phyloP scores from a whole-genome alignment of 2,888 invertebrate genomes.

The Apamea sordens region DNA sequence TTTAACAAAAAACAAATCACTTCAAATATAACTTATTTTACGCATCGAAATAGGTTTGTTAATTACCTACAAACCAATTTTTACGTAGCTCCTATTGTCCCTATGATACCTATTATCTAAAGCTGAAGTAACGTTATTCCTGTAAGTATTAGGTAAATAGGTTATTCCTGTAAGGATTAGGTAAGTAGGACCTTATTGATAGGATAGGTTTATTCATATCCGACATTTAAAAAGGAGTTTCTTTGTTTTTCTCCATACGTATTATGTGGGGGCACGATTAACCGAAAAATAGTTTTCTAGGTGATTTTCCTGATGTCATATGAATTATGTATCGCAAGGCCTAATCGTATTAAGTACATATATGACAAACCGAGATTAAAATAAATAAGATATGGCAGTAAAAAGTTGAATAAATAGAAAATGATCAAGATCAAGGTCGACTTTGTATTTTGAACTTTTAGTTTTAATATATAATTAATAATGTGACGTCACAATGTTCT shows the following conservation, averaged over 20 bases:
- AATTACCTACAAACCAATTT: neutral
- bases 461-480: neutral
- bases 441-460: neutral
- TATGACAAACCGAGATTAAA: neutral
- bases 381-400: neutral
- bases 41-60: neutral
- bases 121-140: neutral
- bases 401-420: neutral
- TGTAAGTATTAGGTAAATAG: neutral
- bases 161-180: neutral
- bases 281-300: neutral
- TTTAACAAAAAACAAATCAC: neutral
- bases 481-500: conserved; percentile 8
- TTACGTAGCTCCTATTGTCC: too few species aligned
- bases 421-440: too few species aligned
- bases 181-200: neutral
- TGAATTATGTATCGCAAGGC: neutral
- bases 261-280: neutral
- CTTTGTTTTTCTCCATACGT: neutral
- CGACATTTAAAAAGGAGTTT: neutral
- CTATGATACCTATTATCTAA: neutral
- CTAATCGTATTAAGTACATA: neutral
- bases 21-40: neutral
- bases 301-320: neutral
- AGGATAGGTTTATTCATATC: neutral